Evolutionary conservation across 2,888 invertebrate genomes (phyloP).

Genomic region (Calameuta idolon): DNA sequence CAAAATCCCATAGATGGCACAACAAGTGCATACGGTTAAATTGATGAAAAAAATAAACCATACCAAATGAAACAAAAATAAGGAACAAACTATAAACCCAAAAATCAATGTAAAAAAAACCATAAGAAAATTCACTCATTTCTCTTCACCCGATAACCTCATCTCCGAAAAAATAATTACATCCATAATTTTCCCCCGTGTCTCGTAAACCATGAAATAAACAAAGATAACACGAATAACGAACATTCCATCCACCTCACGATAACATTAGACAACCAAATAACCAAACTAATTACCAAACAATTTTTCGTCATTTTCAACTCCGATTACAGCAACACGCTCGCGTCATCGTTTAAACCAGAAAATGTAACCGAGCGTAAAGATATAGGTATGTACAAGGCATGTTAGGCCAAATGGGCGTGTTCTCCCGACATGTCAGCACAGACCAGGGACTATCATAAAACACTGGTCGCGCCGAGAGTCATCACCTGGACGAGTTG

Average conservation of each 20-base stretch:
- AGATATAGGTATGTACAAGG: slow-evolving; percentile 4
- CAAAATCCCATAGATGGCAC: background rate
- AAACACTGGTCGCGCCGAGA: slow-evolving; percentile 17
- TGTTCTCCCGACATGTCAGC: slow-evolving; percentile 12
- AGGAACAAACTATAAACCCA: background rate
- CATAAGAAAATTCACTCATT: too few species aligned
- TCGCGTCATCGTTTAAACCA: slow-evolving; percentile 3
- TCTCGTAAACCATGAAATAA: background rate
- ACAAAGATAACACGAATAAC: background rate
- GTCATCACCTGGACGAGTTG: slow-evolving; percentile 21
- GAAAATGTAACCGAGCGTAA: background rate
- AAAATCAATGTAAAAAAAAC: too few species aligned
- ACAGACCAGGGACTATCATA: slow-evolving; percentile 13
- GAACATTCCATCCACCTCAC: background rate
- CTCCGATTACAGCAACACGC: background rate
- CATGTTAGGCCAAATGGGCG: background rate
- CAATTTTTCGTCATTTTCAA: background rate
- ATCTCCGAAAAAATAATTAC: background rate
- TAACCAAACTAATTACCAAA: background rate
- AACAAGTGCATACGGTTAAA: background rate
- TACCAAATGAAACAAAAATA: background rate
- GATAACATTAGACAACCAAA: background rate
- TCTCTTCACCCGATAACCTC: too few species aligned
- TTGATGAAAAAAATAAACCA: background rate
- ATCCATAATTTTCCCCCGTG: background rate